These are phyloP conservation scores for Acanthurus leucopareius DNA, from an alignment of 2,797 vertebrate species.

Conservation along the genomic window DNA sequence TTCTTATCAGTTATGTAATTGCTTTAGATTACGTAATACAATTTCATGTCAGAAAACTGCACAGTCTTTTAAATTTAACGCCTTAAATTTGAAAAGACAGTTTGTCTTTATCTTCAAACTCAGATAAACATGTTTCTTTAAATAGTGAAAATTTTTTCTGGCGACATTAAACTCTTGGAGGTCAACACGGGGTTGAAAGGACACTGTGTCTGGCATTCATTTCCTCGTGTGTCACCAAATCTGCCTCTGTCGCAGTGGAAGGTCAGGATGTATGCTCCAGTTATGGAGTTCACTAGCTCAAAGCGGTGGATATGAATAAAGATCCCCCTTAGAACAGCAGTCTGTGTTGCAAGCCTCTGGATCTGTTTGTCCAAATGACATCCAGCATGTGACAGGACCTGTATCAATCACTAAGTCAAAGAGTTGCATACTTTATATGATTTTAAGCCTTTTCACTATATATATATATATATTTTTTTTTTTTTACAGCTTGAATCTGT, in stretches of 20 bases:
- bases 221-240: slow-evolving; percentile 74
- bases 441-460: neutral
- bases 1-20: slow-evolving; percentile 11
- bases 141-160: slow-evolving; percentile 30
- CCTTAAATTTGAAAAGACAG: slow-evolving; percentile 2
- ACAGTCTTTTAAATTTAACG: neutral
- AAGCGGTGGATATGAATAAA: neutral
- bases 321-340: slow-evolving; percentile 16
- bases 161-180: slow-evolving; percentile 1
- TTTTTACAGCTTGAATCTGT: no score
- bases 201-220: slow-evolving; percentile 72
- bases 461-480: no score
- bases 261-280: slow-evolving; percentile 25
- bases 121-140: neutral
- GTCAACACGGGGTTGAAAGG: slow-evolving; percentile 55
- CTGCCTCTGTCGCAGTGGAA: slow-evolving; percentile 55
- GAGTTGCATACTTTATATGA: neutral
- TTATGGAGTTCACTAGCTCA: neutral
- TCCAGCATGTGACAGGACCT: neutral
- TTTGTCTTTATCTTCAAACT: slow-evolving; percentile 4
- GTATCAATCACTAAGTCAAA: neutral
- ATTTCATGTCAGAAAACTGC: neutral
- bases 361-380: slow-evolving; percentile 4
- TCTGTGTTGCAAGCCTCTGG: slow-evolving; percentile 31
- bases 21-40: neutral